phyloP scores from a whole-genome alignment of 2,888 invertebrate genomes.

The Mesochorus sp. region DNA sequence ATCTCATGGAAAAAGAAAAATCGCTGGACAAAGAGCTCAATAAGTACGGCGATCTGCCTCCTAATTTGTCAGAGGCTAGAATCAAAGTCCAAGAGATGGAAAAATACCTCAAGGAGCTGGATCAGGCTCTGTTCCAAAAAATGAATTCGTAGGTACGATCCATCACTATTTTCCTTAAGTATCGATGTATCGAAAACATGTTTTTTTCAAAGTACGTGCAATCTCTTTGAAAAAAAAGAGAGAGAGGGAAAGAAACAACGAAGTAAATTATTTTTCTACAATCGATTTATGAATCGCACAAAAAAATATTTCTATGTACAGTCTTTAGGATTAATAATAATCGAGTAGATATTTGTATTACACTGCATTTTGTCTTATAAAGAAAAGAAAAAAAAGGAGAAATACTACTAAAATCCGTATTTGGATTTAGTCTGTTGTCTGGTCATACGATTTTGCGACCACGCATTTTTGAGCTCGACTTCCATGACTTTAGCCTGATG shows the following conservation, averaged over 20 bases:
- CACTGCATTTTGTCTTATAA: neutral
- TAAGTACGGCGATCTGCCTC: conserved; percentile 74
- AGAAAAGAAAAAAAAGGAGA: neutral
- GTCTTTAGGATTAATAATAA: neutral
- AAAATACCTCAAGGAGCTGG: conserved; percentile 71
- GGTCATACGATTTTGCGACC: conserved; percentile 94
- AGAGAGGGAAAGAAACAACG: too few relatives aligned
- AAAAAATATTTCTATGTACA: neutral
- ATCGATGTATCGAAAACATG: too few relatives aligned
- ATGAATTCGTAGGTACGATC: conserved; percentile 64
- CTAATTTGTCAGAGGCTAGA: conserved; percentile 77
- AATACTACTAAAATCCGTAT: conserved; percentile 92
- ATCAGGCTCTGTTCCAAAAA: conserved; percentile 67
- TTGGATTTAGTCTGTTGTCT: conserved; percentile 96
- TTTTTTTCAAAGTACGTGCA: neutral
- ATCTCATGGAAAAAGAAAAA: conserved; percentile 68
- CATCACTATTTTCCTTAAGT: too few relatives aligned
- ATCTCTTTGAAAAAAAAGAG: too few relatives aligned
- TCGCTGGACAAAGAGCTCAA: conserved; percentile 69
- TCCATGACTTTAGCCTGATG: conserved; percentile 97
- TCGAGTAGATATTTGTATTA: neutral
- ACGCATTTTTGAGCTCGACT: conserved; percentile 95
- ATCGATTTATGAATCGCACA: too few relatives aligned
- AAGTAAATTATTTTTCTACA: too few relatives aligned
- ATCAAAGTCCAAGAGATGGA: conserved; percentile 71